Evolutionary conservation across 2,888 invertebrate species (phyloP).

Genomic region (Agriotes lineatus): DNA sequence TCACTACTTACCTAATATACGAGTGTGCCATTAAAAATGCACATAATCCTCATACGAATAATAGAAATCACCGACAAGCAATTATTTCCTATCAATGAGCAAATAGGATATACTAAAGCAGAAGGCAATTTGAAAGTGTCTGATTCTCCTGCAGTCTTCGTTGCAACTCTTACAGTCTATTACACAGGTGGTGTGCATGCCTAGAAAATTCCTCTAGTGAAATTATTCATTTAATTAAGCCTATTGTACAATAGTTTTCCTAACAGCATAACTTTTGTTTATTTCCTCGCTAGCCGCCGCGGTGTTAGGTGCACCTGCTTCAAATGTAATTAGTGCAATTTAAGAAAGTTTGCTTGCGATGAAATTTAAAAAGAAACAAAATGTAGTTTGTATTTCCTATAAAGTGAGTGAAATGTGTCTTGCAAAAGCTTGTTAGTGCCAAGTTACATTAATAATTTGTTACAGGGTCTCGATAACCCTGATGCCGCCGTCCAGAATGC

Average conservation of each 20-base stretch:
- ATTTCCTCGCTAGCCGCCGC: conserved; percentile 4
- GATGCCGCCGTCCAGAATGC: conserved; percentile 44
- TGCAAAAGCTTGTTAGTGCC: not conserved
- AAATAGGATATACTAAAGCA: conserved; percentile 57
- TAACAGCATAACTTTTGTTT: conserved; percentile 22
- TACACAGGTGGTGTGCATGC: conserved; percentile 26
- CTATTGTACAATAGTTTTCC: not conserved
- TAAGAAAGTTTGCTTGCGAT: conserved; percentile 9
- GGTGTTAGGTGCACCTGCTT: not conserved
- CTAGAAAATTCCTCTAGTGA: conserved; percentile 25
- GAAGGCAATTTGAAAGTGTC: conserved; percentile 33
- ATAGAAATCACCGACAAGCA: conserved; percentile 37
- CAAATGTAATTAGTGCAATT: not conserved
- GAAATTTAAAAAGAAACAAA: conserved; percentile 56
- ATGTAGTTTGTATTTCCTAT: conserved; percentile 60
- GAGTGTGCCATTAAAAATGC: conserved; percentile 18
- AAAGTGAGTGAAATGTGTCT: conserved; percentile 54
- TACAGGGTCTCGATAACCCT: conserved; percentile 56
- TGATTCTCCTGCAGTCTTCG: conserved; percentile 14
- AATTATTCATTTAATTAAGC: conserved; percentile 22
- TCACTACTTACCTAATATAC: conserved; percentile 22
- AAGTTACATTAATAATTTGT: conserved; percentile 14
- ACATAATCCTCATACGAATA: conserved; percentile 23
- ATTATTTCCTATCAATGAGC: conserved; percentile 61
- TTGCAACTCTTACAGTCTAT: conserved; percentile 16